A percentile compares a stretch with the other conserved stretches of the same genome.
Conservation (phyloP, 2,797 vertebrate genomes). For the Nannoperca australis region DNA sequence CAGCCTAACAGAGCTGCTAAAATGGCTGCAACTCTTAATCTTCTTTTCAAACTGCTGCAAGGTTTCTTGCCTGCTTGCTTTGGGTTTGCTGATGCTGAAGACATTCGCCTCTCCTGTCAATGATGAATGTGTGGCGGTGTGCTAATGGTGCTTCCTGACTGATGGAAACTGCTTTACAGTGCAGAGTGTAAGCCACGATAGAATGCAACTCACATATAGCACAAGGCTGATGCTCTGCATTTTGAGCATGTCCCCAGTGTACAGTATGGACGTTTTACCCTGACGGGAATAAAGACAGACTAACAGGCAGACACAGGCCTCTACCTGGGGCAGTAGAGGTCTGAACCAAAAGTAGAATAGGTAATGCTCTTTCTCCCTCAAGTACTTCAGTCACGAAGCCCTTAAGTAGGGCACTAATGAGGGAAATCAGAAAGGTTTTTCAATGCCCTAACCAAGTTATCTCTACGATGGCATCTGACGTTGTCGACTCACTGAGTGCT, state of each 20-base stretch:
- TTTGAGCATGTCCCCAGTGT: slow-evolving; percentile 4
- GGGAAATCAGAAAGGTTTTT: slow-evolving; percentile 1
- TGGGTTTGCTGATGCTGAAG: background rate
- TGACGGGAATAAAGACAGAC: slow-evolving; percentile 10
- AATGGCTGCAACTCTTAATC: background rate
- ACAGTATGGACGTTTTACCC: slow-evolving; percentile 17
- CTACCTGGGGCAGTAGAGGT: background rate
- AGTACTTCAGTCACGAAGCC: background rate
- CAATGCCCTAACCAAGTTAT: slow-evolving; percentile 3
- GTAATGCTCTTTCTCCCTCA: slow-evolving; percentile 16
- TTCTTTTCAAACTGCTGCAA: background rate
- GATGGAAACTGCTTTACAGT: background rate
- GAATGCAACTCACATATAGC: background rate
- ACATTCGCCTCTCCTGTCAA: background rate
- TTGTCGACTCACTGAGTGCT: background rate
- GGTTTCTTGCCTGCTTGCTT: background rate
- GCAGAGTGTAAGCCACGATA: background rate
- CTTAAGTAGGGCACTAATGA: slow-evolving; percentile 20
- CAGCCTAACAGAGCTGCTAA: background rate
- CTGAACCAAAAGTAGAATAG: slow-evolving; percentile 16
- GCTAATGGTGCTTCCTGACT: background rate
- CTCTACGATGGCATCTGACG: background rate
- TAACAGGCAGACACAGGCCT: background rate
- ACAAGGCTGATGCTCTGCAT: slow-evolving; percentile 4
- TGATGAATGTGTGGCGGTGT: background rate